Base-by-base conservation (phyloP, 2,113 vertebrate genomes). In the Globicephala melas region DNA sequence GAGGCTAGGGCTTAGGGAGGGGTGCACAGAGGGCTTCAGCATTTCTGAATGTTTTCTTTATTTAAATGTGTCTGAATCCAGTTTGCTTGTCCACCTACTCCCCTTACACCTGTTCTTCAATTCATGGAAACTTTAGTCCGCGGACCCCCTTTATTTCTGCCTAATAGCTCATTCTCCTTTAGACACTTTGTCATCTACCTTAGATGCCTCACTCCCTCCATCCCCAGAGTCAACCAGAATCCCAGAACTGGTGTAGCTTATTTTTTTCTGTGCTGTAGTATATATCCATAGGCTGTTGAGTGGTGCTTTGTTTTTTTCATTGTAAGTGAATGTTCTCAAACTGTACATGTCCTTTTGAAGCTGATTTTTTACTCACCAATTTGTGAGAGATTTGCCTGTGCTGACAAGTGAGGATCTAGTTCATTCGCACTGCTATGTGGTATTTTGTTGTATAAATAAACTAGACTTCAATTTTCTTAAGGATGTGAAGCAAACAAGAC, bases 361-460 rank as follows among this genome's bases (percentile, higher is more conserved):
- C 26, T 77, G 18, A 10, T 33, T 33, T 85, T 96, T 83, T 21
- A 60, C 31, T 65, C 36, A 33, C 38, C 50, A 25, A 5, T 55
- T 55, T 55, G 36, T 70, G 50, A 23, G 21, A 95, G 53, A 82
- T 47, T 63, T 81, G 8, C 28, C 33, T 88, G 8, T 87, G 17
- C 84, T 76, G 80, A 90, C 60, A 85, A 67, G 55, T 70, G 36
- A 87, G 58, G 76, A 84, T 91, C 26, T 76, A 70, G 23, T 60
- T 92, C 31, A 63, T 62, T 83, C 58, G 92, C 33, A 33, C 15
- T 25, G 26, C 63, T 63, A 0, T 53, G 8, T 85, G 7, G 15
- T 84, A 41, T 83, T 93, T 97, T 73, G 18, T 88, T 84, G 87
- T 47, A 47, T 44, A 81, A 96, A 83, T 87, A 92, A 95, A 82